Evolutionary conservation across 2,113 vertebrate species (phyloP).

Genomic region (Podarcis muralis): DNA sequence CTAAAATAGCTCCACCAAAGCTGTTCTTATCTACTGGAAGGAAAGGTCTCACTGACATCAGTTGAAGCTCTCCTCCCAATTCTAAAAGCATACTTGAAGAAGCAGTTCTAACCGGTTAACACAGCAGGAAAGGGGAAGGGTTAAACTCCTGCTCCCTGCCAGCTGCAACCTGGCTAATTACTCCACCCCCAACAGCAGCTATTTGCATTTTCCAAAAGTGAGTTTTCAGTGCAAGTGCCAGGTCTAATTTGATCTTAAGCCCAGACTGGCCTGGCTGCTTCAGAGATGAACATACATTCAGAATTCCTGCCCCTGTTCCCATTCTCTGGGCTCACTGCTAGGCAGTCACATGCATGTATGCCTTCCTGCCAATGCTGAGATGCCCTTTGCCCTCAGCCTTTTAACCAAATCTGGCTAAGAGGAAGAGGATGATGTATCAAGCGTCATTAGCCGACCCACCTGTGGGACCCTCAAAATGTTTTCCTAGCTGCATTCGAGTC

Average conservation of each 20-base stretch:
- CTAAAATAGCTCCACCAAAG: too few relatives aligned
- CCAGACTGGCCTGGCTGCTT: neutral
- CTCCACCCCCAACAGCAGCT: too few relatives aligned
- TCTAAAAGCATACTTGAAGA: neutral
- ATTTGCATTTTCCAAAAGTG: too few relatives aligned
- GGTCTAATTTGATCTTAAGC: too few relatives aligned
- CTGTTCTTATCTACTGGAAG: too few relatives aligned
- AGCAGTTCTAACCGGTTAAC: neutral
- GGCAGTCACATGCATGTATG: neutral
- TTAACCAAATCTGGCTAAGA: neutral
- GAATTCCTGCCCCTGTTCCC: too few relatives aligned
- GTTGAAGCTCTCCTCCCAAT: neutral
- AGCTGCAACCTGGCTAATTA: too few relatives aligned
- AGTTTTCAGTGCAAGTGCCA: too few relatives aligned
- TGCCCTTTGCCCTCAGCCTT: too few relatives aligned
- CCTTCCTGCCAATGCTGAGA: neutral
- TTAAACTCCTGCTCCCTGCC: too few relatives aligned
- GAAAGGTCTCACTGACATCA: neutral
- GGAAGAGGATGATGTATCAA: neutral
- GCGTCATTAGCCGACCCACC: neutral
- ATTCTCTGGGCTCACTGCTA: neutral
- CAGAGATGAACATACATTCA: neutral
- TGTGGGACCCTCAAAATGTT: neutral
- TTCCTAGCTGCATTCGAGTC: neutral
- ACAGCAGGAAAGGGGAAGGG: too few relatives aligned